Conservation (phyloP, 37 sponge, comb jelly and placozoan species). For the Oscarella lobularis region DNA sequence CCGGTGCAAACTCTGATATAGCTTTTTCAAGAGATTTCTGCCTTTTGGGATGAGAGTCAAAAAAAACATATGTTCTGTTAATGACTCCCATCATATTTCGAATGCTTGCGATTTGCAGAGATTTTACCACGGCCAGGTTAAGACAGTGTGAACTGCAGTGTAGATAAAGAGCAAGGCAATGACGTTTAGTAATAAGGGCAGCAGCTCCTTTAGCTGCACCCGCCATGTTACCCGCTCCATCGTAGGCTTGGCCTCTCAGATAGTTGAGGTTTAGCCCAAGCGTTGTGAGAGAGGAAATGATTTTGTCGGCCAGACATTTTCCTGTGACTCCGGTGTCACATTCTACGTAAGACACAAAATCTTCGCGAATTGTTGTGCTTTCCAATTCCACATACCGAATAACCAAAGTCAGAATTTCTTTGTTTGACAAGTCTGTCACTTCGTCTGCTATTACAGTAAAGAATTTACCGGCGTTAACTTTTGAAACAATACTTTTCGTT, state of each 20-base stretch:
- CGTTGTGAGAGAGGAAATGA: constrained; percentile 6
- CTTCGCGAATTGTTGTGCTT: constrained; percentile 30
- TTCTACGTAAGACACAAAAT: constrained; percentile 34
- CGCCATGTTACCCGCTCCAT: constrained; percentile 62
- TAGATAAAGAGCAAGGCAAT: constrained; percentile 23
- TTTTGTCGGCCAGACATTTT: constrained; percentile 36
- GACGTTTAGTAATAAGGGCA: constrained; percentile 9
- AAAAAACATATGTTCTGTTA: constrained; percentile 13
- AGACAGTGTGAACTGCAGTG: constrained; percentile 22
- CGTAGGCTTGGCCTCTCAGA: constrained; percentile 57
- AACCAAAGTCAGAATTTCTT: constrained; percentile 31
- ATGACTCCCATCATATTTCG: constrained; percentile 21
- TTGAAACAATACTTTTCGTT: constrained; percentile 10
- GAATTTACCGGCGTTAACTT: constrained; percentile 13
- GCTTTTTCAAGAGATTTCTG: constrained; percentile 14
- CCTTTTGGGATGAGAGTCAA: constrained; percentile 16
- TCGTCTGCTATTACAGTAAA: constrained; percentile 42
- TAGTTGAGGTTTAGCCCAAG: constrained; percentile 33
- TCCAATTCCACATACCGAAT: constrained; percentile 35
- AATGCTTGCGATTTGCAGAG: constrained; percentile 9
- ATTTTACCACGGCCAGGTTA: constrained; percentile 34
- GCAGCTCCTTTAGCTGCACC: constrained; percentile 30
- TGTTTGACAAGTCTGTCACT: constrained; percentile 47
- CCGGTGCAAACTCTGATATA: constrained; percentile 6
- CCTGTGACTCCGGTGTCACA: constrained; percentile 53